Evolutionary conservation across 2,888 invertebrate species (phyloP).

Genomic region (Ophioninae sp.): DNA sequence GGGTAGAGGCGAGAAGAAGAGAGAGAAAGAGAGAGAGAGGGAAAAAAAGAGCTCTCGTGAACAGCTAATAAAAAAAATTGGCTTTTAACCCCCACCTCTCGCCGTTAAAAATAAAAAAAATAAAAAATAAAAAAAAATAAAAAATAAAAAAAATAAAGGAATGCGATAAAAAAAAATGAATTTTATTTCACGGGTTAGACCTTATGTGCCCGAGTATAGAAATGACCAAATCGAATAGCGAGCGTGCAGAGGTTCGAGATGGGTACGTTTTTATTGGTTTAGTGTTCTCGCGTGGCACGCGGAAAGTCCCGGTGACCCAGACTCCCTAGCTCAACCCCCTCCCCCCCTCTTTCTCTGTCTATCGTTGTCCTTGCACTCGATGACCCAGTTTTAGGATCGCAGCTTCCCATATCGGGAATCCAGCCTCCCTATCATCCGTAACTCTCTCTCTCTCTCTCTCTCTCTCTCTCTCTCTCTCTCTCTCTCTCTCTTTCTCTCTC

Average conservation of each 20-base stretch:
- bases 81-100: too few relatives aligned
- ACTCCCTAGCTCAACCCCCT: conserved; percentile 58
- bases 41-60: too few relatives aligned
- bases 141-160: too few relatives aligned
- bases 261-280: conserved; percentile 11
- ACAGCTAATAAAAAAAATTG: too few relatives aligned
- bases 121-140: too few relatives aligned
- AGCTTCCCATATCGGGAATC: conserved; percentile 49
- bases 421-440: conserved; percentile 29
- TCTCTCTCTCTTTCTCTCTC: neutral
- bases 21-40: too few relatives aligned
- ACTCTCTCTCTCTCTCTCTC: conserved; percentile 6
- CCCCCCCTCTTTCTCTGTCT: neutral
- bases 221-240: neutral
- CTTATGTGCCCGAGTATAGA: neutral
- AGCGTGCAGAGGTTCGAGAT: neutral
- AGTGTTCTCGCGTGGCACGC: conserved; percentile 33
- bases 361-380: conserved; percentile 76
- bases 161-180: too few relatives aligned
- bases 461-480: neutral
- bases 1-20: too few relatives aligned
- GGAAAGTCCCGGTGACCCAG: conserved; percentile 73
- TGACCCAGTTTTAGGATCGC: conserved; percentile 74
- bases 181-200: too few relatives aligned
- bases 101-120: too few relatives aligned